These are phyloP conservation scores for Potorous gilbertii DNA, from an alignment of 2,797 vertebrate genomes.

Conservation along the genomic window DNA sequence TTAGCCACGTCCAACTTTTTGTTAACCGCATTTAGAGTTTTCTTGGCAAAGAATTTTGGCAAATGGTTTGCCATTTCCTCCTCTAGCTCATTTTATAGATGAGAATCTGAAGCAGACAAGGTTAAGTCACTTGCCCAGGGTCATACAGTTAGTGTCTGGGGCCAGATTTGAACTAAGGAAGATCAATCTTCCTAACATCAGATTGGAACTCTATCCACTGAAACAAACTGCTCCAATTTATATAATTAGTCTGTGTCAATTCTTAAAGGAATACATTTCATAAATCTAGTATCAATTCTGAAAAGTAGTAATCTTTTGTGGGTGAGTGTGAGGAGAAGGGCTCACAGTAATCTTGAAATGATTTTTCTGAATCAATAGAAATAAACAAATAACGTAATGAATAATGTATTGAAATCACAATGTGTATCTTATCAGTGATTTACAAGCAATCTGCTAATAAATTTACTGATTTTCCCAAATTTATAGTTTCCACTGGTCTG, in stretches of 20 bases:
- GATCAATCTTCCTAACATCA: too few relatives aligned
- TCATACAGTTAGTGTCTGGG: not conserved
- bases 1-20: not conserved
- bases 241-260: not conserved
- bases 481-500: not conserved
- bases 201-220: not conserved
- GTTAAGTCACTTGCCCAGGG: not conserved
- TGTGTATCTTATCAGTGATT: not conserved
- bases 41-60: not conserved
- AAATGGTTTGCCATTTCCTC: not conserved
- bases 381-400: not conserved
- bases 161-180: not conserved
- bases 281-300: not conserved
- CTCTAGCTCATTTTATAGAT: not conserved
- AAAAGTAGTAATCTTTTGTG: not conserved
- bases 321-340: accelerated
- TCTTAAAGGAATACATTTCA: not conserved
- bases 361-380: not conserved
- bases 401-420: not conserved
- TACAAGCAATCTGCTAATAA: not conserved
- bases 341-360: not conserved
- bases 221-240: not conserved
- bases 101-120: not conserved
- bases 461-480: not conserved
- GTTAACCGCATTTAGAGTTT: not conserved